A percentile compares a stretch with the other conserved stretches of the same genome.
Evolutionary conservation across 2,888 invertebrate genomes (phyloP).

Genomic region (Kuschelorhynchus macadamiae): DNA sequence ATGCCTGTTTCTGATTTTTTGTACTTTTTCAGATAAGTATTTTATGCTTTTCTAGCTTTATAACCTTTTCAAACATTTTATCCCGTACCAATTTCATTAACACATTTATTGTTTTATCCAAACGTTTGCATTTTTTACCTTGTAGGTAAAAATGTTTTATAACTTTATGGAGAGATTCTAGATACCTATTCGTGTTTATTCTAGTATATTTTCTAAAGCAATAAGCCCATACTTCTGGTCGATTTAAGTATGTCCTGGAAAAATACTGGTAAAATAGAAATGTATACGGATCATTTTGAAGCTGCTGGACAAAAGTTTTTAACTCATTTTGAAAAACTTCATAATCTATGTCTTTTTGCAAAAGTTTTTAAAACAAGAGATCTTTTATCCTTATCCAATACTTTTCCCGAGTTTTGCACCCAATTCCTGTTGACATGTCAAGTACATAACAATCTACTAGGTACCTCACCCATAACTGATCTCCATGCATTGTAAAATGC

Average conservation of each 20-base stretch:
- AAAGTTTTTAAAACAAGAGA: slow-evolving; percentile 24
- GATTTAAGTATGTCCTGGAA: slow-evolving; percentile 22
- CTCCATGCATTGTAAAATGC: slow-evolving; percentile 35
- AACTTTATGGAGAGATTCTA: slow-evolving; percentile 53
- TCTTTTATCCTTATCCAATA: slow-evolving; percentile 31
- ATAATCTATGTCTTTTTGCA: slow-evolving; percentile 39
- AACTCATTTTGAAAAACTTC: slow-evolving; percentile 20
- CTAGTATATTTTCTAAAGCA: slow-evolving; percentile 45
- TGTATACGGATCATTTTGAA: slow-evolving; percentile 32
- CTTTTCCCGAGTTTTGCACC: slow-evolving; percentile 24
- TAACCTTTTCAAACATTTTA: slow-evolving; percentile 52
- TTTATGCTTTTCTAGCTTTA: slow-evolving; percentile 40
- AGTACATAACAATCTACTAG: slow-evolving; percentile 20
- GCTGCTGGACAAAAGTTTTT: slow-evolving; percentile 8
- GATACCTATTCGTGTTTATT: slow-evolving; percentile 56
- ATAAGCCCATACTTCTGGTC: slow-evolving; percentile 34
- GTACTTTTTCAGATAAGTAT: slow-evolving; percentile 21
- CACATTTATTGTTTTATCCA: slow-evolving; percentile 53
- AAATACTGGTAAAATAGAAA: slow-evolving; percentile 31
- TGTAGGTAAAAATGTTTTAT: slow-evolving; percentile 54
- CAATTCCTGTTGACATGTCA: slow-evolving; percentile 23
- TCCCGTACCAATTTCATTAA: slow-evolving; percentile 54
- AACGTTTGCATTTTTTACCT: slow-evolving; percentile 52
- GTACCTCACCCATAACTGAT: too few species aligned
- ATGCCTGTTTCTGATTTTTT: slow-evolving; percentile 24